Percentiles rank a stretch among this genome's conserved stretches.
These are phyloP conservation scores for Congeria kusceri DNA, from an alignment of 2,888 invertebrate species.

Conservation along the genomic window DNA sequence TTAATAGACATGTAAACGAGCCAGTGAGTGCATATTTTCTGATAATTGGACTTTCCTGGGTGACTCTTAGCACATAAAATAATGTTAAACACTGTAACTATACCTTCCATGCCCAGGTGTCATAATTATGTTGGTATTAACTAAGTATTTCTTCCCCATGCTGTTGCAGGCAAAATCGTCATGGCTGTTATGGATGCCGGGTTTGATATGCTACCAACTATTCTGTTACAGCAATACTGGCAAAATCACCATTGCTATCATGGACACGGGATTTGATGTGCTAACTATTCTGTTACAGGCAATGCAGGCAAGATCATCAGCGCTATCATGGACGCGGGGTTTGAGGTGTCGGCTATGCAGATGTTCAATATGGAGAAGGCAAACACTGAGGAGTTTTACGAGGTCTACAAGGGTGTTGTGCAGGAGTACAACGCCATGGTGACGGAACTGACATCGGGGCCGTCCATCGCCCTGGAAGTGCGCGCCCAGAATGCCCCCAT, in stretches of 20 bases:
- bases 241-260: too few species aligned
- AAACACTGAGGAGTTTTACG: conserved; percentile 96
- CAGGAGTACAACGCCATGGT: conserved; percentile 89
- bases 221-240: too few species aligned
- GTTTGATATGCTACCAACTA: too few species aligned
- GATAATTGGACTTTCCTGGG: too few species aligned
- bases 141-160: too few species aligned
- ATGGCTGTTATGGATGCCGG: conserved; percentile 91
- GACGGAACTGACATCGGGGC: conserved; percentile 93
- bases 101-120: too few species aligned
- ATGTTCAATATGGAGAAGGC: conserved; percentile 90
- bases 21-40: too few species aligned
- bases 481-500: conserved; percentile 84
- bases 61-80: too few species aligned
- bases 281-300: conserved; percentile 81
- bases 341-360: conserved; percentile 92
- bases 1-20: too few species aligned
- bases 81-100: too few species aligned
- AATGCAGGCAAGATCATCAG: conserved; percentile 89
- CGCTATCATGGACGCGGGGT: conserved; percentile 91
- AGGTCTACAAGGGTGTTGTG: conserved; percentile 94
- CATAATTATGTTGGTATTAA: too few species aligned
- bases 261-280: too few species aligned
- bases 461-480: conserved; percentile 94
- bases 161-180: conserved; percentile 90